Evolutionary conservation across 2,888 invertebrate genomes (phyloP).

Genomic region (Acanthosepion lycidas): DNA sequence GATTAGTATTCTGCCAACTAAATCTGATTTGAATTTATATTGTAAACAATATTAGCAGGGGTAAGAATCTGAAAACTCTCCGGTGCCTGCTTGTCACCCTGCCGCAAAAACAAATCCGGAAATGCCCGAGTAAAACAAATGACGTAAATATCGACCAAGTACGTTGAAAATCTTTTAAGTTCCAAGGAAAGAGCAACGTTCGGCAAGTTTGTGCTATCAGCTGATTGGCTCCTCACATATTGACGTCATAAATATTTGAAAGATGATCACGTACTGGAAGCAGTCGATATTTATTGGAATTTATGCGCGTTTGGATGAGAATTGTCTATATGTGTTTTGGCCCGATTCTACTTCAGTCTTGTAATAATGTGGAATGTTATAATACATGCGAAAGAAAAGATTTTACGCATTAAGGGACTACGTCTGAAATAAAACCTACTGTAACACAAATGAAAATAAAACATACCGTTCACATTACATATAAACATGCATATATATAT

Average conservation of each 20-base stretch:
- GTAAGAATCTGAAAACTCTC: not conserved
- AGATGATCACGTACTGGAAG: not conserved
- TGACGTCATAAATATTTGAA: slow-evolving; percentile 9
- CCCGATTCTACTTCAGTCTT: not conserved
- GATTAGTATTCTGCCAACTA: too few species aligned
- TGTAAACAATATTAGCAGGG: too few species aligned
- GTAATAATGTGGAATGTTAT: not conserved
- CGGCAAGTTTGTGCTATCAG: not conserved
- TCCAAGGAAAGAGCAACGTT: not conserved
- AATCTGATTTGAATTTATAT: too few species aligned
- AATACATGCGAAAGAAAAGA: not conserved
- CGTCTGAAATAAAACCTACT: too few species aligned
- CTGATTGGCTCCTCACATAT: not conserved
- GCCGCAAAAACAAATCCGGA: not conserved
- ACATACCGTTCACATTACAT: too few species aligned
- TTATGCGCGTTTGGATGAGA: not conserved
- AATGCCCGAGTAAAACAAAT: not conserved
- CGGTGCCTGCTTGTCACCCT: not conserved
- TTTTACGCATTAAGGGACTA: too few species aligned
- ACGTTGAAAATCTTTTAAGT: not conserved
- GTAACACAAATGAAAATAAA: too few species aligned
- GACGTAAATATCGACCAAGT: not conserved
- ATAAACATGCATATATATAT: too few species aligned
- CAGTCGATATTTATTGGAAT: not conserved
- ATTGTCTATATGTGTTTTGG: not conserved